Percentiles rank a stretch among this genome's conserved stretches.
These are phyloP conservation scores for Notothenia rossii DNA, from an alignment of 2,113 vertebrate genomes.

Conservation along the genomic window DNA sequence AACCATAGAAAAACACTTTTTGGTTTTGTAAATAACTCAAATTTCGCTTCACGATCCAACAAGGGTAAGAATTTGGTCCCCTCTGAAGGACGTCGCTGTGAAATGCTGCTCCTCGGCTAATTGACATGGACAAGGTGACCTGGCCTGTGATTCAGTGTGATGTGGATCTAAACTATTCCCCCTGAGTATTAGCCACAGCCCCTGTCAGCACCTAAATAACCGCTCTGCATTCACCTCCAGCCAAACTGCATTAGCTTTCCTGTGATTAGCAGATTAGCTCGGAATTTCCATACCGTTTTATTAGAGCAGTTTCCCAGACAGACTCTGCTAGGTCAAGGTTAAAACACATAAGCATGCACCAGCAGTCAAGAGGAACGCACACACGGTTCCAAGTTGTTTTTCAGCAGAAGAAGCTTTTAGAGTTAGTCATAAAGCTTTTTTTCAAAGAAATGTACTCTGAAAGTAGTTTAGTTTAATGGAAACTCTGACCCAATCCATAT, in stretches of 20 bases:
- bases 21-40: neutral
- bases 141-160: constrained; percentile 37
- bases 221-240: constrained; percentile 64
- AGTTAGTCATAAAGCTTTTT: constrained; percentile 20
- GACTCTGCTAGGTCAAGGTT: constrained; percentile 73
- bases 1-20: neutral
- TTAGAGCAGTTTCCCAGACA: constrained; percentile 56
- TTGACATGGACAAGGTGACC: constrained; percentile 68
- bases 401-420: constrained; percentile 20
- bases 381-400: constrained; percentile 3
- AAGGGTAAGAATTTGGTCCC: neutral
- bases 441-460: constrained; percentile 34
- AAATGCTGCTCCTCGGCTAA: constrained; percentile 16
- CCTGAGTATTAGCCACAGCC: constrained; percentile 30
- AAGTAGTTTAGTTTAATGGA: constrained; percentile 61
- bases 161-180: constrained; percentile 54
- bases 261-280: constrained; percentile 75
- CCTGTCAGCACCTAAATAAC: constrained; percentile 59
- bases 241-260: constrained; percentile 73
- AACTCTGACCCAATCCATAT: constrained; percentile 69
- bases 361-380: neutral
- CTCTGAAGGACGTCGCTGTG: neutral
- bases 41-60: neutral
- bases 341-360: constrained; percentile 36
- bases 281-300: constrained; percentile 78